Conservation (phyloP, 2,113 vertebrate genomes). For the Misgurnus mizolepis region DNA sequence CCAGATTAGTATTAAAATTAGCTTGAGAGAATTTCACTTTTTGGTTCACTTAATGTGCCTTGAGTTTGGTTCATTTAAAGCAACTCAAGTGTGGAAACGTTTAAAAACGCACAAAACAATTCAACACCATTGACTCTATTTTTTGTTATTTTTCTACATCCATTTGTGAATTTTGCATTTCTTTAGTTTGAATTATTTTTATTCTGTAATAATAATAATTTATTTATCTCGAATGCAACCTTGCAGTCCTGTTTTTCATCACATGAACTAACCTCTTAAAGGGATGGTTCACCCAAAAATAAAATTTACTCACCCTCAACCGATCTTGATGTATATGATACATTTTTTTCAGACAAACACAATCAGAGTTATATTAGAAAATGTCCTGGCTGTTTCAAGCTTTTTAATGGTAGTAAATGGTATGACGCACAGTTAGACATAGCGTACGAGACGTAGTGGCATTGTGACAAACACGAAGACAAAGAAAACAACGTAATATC, state of each 20-base stretch:
- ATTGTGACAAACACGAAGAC: too few relatives aligned
- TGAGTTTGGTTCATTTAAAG: background rate
- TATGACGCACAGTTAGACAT: too few relatives aligned
- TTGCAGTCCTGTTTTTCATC: background rate
- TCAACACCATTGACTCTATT: slow-evolving; percentile 19
- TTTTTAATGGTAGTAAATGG: too few relatives aligned
- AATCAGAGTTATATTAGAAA: too few relatives aligned
- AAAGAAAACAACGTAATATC: too few relatives aligned
- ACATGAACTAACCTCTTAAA: slow-evolving; percentile 6
- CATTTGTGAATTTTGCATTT: background rate
- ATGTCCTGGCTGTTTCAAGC: too few relatives aligned
- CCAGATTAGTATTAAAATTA: background rate
- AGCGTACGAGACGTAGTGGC: too few relatives aligned
- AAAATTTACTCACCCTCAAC: too few relatives aligned
- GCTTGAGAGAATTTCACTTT: background rate
- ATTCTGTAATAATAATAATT: background rate
- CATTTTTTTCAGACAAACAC: too few relatives aligned
- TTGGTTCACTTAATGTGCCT: too few relatives aligned
- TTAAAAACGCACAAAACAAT: background rate
- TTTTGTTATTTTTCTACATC: slow-evolving; percentile 15
- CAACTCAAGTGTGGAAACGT: slow-evolving; percentile 5
- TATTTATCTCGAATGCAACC: background rate
- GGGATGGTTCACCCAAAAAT: too few relatives aligned
- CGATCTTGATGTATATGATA: too few relatives aligned
- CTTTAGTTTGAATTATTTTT: background rate